These are phyloP conservation scores for Hydrocynus forskahlii DNA, from an alignment of 2,797 vertebrate genomes.

Conservation along the genomic window DNA sequence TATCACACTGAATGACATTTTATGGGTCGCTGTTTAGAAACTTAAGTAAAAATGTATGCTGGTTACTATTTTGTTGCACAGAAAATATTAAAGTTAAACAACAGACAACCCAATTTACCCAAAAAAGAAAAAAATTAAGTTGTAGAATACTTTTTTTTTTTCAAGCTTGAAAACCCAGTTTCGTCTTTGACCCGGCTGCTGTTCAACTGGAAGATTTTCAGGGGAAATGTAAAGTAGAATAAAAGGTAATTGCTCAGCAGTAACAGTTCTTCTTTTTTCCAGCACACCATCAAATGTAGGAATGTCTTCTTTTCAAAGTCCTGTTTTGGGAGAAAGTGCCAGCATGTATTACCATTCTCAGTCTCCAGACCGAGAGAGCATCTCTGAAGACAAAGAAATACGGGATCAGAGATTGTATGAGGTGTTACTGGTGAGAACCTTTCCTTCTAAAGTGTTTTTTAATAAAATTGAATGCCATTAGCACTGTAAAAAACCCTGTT, in stretches of 20 bases:
- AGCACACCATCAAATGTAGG: constrained; percentile 28
- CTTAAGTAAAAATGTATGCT: too few species aligned
- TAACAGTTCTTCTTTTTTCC: background rate
- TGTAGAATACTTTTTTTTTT: too few species aligned
- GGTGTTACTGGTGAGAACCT: constrained; percentile 83
- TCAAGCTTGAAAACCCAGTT: too few species aligned
- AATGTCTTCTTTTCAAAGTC: constrained; percentile 67
- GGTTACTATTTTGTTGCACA: too few species aligned
- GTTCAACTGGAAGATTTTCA: background rate
- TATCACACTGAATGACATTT: too few species aligned
- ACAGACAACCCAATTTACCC: too few species aligned
- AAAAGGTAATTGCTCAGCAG: background rate
- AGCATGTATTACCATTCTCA: constrained; percentile 70
- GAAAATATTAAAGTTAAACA: too few species aligned
- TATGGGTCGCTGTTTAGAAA: too few species aligned
- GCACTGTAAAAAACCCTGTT: too few species aligned
- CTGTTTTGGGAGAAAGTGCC: constrained; percentile 74
- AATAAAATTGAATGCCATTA: background rate
- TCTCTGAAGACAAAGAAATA: constrained; percentile 53
- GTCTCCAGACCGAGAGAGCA: constrained; percentile 66
- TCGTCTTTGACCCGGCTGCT: too few species aligned
- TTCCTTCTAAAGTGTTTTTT: background rate
- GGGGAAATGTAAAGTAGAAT: background rate
- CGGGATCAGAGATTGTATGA: constrained; percentile 84
- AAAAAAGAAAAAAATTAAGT: too few species aligned